Conservation (phyloP, 2,888 invertebrate genomes). For the Drosophila kambysellisi region DNA sequence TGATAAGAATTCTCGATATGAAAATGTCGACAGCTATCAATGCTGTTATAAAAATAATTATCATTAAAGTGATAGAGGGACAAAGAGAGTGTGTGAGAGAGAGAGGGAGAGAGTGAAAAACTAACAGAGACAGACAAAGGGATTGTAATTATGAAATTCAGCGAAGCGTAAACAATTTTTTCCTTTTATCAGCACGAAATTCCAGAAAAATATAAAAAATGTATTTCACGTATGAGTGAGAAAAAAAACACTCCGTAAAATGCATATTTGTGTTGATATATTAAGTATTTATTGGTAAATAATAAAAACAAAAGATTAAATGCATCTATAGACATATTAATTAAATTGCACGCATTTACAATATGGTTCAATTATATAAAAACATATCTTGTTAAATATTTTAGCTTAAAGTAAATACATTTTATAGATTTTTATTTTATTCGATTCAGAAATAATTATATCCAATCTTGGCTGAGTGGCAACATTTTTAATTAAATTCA, state of each 20-base stretch:
- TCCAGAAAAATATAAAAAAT: slow-evolving; percentile 13
- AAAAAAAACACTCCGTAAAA: slow-evolving; percentile 46
- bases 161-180: slow-evolving; percentile 38
- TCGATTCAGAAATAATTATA: neutral
- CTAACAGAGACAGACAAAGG: slow-evolving; percentile 9
- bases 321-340: slow-evolving; percentile 8
- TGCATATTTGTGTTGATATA: slow-evolving; percentile 39
- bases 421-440: neutral
- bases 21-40: slow-evolving; percentile 22
- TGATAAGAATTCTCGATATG: slow-evolving; percentile 49
- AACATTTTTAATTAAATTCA: neutral
- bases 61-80: slow-evolving; percentile 11
- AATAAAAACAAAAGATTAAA: slow-evolving; percentile 30
- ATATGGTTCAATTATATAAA: neutral
- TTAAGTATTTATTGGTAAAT: neutral
- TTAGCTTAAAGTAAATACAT: neutral
- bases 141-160: slow-evolving; percentile 60
- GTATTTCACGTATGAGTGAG: neutral
- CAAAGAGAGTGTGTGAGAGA: neutral
- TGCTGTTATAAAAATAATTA: slow-evolving; percentile 33
- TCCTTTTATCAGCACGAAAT: slow-evolving; percentile 47
- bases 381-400: neutral
- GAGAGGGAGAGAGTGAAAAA: neutral
- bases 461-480: neutral
- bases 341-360: neutral